Conservation (phyloP, 2,113 vertebrate species). For the Coryphaenoides rupestris region DNA sequence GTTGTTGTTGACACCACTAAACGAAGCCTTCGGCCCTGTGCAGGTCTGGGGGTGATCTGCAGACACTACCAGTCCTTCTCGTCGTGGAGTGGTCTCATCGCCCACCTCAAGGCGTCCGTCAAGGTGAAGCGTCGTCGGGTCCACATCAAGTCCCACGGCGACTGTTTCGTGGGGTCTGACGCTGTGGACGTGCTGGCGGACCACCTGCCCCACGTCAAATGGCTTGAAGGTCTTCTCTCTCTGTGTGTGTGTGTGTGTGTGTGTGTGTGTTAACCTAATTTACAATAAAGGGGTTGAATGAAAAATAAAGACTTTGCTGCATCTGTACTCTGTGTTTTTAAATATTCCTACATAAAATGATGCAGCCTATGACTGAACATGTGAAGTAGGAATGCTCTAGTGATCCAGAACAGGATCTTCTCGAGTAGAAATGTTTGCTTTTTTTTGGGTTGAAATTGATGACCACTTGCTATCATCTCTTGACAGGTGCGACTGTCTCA, state of each 20-base stretch:
- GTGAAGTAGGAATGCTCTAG: too few species aligned
- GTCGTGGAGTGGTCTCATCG: constrained; percentile 87
- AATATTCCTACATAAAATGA: too few species aligned
- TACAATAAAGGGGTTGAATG: not conserved
- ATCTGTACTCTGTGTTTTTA: too few species aligned
- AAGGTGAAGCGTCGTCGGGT: constrained; percentile 86
- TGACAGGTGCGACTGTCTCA: constrained; percentile 60
- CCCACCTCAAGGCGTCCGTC: constrained; percentile 80
- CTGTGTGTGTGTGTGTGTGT: constrained; percentile 26
- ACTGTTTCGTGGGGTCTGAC: constrained; percentile 90
- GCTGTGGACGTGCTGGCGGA: constrained; percentile 85
- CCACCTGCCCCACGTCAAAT: constrained; percentile 75
- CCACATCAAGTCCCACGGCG: constrained; percentile 79
- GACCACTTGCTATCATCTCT: constrained; percentile 4
- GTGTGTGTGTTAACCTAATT: not conserved
- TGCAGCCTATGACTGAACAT: too few species aligned
- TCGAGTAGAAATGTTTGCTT: not conserved
- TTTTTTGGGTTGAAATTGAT: not conserved
- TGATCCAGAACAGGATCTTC: too few species aligned
- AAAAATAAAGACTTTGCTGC: too few species aligned
- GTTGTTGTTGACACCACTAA: too few species aligned
- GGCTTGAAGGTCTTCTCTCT: constrained; percentile 37
- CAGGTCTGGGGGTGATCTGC: constrained; percentile 76
- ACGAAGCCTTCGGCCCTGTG: not conserved
- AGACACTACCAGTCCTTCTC: constrained; percentile 80